Evolutionary conservation across 2,113 vertebrate species (phyloP).

Genomic region (Oreotrochilus melanogaster): DNA sequence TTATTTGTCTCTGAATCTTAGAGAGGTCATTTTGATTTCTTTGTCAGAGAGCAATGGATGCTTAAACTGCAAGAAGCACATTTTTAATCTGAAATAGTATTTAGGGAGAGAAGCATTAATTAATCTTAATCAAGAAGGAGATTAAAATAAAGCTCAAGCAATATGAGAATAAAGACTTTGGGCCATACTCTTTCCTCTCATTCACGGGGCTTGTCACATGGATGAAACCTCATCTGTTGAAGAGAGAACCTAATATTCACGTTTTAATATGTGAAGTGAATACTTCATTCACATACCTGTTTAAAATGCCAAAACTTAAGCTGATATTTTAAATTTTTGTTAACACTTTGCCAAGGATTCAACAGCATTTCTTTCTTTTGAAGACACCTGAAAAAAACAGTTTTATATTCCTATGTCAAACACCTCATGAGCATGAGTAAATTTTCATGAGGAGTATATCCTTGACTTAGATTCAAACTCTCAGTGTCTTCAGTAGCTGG

Average conservation of each 20-base stretch:
- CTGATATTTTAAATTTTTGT: not conserved
- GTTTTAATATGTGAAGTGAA: constrained; percentile 1
- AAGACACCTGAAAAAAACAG: not conserved
- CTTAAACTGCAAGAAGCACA: not conserved
- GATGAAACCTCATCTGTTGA: not conserved
- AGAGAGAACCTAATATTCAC: not conserved
- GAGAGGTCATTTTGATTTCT: constrained; percentile 12
- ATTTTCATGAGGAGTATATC: not conserved
- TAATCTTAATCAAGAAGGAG: constrained; percentile 17
- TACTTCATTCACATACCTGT: not conserved
- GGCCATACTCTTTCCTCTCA: not conserved
- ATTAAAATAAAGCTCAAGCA: constrained; percentile 54
- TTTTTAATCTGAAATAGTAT: constrained; percentile 5
- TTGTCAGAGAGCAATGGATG: not conserved
- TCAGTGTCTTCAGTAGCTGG: not conserved
- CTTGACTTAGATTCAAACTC: not conserved
- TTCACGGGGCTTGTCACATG: not conserved
- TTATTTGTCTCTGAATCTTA: constrained; percentile 15
- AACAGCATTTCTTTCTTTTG: not conserved
- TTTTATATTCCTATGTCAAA: not conserved
- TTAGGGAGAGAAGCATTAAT: constrained; percentile 28
- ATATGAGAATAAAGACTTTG: constrained; percentile 22
- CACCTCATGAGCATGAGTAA: not conserved
- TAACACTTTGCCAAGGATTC: not conserved
- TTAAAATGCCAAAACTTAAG: not conserved